Evolutionary conservation across 2,797 vertebrate genomes (phyloP).

Genomic region (Aythya fuligula): DNA sequence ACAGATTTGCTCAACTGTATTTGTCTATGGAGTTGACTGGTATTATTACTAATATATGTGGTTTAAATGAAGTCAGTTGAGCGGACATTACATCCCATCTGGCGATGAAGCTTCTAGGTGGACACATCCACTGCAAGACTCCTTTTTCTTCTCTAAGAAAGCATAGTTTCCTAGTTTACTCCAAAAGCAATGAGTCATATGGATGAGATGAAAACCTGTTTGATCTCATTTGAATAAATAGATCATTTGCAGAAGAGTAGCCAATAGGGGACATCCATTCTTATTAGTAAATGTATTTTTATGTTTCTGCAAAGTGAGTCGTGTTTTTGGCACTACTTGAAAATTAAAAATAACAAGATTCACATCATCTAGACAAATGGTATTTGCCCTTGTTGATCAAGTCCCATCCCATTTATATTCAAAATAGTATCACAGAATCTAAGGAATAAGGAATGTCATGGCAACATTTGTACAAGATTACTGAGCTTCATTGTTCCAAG

Average conservation of each 20-base stretch:
- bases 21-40: neutral
- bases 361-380: neutral
- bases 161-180: neutral
- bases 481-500: neutral
- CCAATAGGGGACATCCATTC: neutral
- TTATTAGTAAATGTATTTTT: neutral
- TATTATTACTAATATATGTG: neutral
- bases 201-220: neutral
- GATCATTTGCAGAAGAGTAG: neutral
- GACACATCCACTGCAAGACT: neutral
- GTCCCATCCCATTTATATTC: neutral
- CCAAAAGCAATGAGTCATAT: neutral
- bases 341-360: neutral
- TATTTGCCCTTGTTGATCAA: neutral
- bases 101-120: neutral
- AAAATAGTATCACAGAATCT: neutral
- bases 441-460: neutral
- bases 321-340: neutral
- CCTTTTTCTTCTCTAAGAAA: neutral
- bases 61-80: neutral
- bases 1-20: neutral
- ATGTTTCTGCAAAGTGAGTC: neutral
- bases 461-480: neutral
- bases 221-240: neutral
- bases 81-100: neutral